Percentiles rank a stretch among this genome's conserved stretches.
phyloP scores from a whole-genome alignment of 1,140 invertebrate species.

The Drosophila nasuta region DNA sequence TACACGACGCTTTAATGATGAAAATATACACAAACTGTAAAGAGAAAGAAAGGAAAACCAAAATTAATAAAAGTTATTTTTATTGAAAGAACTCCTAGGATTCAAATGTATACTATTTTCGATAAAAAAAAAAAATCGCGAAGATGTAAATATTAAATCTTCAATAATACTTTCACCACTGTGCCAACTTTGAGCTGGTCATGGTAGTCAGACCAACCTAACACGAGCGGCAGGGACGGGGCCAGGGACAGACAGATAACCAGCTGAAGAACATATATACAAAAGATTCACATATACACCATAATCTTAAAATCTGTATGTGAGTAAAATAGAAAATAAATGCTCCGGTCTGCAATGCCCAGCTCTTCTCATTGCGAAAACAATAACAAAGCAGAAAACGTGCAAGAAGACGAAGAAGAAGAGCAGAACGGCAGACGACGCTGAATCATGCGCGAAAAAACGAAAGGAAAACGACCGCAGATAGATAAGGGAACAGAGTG shows the following conservation, averaged over 20 bases:
- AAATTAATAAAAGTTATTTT: neutral
- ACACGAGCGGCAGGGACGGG: constrained; percentile 33
- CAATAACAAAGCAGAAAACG: constrained; percentile 70
- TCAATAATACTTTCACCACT: constrained; percentile 32
- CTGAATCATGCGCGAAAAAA: constrained; percentile 77
- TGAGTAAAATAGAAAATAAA: constrained; percentile 47
- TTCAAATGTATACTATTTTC: too few species aligned
- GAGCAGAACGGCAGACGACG: constrained; percentile 54
- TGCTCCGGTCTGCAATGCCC: neutral
- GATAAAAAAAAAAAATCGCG: too few species aligned
- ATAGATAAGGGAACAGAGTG: constrained; percentile 20
- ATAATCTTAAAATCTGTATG: constrained; percentile 55
- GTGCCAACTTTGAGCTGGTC: constrained; percentile 74
- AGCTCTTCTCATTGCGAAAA: constrained; percentile 51
- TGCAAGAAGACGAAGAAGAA: constrained; percentile 45
- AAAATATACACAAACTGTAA: constrained; percentile 83
- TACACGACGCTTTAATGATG: constrained; percentile 81
- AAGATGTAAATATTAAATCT: neutral
- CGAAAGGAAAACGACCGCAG: constrained; percentile 56
- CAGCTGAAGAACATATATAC: constrained; percentile 46
- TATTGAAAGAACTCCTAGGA: too few species aligned
- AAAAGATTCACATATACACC: constrained; percentile 6
- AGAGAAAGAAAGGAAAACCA: constrained; percentile 49
- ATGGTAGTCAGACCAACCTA: constrained; percentile 69
- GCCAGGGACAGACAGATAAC: constrained; percentile 42